A percentile compares a stretch with the other conserved stretches of the same genome.
Conservation (phyloP, 1,140 invertebrate genomes). For the Elysia chlorotica region DNA sequence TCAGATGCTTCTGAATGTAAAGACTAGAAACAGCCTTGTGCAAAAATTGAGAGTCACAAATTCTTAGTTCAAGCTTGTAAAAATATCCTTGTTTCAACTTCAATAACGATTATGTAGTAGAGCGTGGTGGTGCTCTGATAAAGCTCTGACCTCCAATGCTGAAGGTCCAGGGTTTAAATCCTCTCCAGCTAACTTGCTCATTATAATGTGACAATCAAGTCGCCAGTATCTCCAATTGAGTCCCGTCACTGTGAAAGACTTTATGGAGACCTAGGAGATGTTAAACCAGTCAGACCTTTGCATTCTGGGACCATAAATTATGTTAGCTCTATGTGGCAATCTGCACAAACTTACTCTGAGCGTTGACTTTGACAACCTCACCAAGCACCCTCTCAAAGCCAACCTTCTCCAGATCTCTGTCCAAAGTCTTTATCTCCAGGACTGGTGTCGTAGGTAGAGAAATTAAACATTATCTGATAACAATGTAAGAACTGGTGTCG, state of each 20-base stretch:
- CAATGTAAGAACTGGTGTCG: not conserved
- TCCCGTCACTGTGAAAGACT: not conserved
- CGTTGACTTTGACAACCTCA: slow-evolving; percentile 4
- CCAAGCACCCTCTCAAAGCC: slow-evolving; percentile 29
- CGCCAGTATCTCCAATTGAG: not conserved
- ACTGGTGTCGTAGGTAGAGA: too few relatives aligned
- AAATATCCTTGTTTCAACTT: too few relatives aligned
- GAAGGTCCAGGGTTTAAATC: not conserved
- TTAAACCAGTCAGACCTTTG: not conserved
- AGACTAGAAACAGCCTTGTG: too few relatives aligned
- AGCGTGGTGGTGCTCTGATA: not conserved
- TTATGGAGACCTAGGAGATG: not conserved
- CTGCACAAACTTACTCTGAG: slow-evolving; percentile 21
- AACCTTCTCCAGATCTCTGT: slow-evolving; percentile 25
- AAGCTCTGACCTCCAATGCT: not conserved
- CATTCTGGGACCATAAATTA: not conserved
- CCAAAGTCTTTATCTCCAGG: slow-evolving; percentile 24
- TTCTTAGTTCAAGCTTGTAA: too few relatives aligned
- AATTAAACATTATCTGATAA: too few relatives aligned
- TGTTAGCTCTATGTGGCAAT: not conserved
- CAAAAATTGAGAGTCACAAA: too few relatives aligned
- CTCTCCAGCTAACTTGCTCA: not conserved
- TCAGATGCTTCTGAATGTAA: too few relatives aligned
- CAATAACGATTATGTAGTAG: too few relatives aligned
- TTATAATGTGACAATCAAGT: not conserved